These are phyloP conservation scores for Magallana angulata DNA, from an alignment of 1,140 invertebrate genomes.

Conservation along the genomic window DNA sequence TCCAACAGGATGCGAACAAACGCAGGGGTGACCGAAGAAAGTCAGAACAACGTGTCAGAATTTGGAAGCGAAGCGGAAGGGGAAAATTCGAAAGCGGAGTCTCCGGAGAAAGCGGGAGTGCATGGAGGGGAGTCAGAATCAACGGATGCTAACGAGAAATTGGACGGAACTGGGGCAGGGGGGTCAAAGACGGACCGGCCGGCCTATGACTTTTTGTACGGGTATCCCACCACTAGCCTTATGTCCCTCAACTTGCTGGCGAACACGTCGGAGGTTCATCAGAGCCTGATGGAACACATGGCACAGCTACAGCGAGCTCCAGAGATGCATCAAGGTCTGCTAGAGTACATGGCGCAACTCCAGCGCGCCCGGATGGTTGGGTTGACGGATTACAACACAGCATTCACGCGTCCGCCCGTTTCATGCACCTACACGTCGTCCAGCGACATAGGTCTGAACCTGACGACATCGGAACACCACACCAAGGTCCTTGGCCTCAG, in stretches of 20 bases:
- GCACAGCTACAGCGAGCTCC: neutral
- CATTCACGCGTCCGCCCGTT: neutral
- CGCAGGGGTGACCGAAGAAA: neutral
- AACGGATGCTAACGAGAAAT: neutral
- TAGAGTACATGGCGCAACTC: conserved; percentile 40
- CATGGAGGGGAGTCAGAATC: neutral
- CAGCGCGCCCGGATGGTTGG: conserved; percentile 32
- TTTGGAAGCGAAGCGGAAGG: neutral
- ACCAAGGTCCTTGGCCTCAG: neutral
- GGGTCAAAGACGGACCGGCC: neutral
- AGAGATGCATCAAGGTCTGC: conserved; percentile 26
- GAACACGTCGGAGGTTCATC: conserved; percentile 35
- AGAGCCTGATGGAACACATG: conserved; percentile 36
- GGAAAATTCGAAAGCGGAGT: neutral
- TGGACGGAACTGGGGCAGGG: neutral
- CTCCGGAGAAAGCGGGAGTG: neutral
- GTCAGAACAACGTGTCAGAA: neutral
- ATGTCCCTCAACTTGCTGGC: conserved; percentile 35
- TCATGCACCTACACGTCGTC: conserved; percentile 10
- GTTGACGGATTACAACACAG: neutral
- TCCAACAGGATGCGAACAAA: neutral
- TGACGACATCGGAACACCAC: conserved; percentile 2
- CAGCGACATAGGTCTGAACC: conserved; percentile 27
- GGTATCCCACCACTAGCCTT: conserved; percentile 16
- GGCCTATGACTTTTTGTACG: conserved; percentile 19